A percentile compares a stretch with the other conserved stretches of the same genome.
Conservation (phyloP, 1,140 invertebrate genomes). For the Cepaea nemoralis region DNA sequence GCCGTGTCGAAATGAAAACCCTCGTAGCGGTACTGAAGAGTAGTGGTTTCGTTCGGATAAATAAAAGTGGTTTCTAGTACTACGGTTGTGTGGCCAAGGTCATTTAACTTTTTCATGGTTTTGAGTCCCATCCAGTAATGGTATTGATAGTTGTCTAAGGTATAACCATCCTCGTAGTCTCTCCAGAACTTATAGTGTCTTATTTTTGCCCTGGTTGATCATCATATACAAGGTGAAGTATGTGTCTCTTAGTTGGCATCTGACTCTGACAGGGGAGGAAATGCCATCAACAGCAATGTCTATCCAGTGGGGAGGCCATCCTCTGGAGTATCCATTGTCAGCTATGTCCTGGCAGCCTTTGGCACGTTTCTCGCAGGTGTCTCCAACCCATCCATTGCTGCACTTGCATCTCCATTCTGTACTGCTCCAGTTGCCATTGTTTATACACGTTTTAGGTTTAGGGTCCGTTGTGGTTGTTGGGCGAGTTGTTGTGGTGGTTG, state of each 20-base stretch:
- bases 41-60: not conserved
- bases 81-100: not conserved
- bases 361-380: not conserved
- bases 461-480: not conserved
- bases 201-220: not conserved
- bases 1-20: not conserved
- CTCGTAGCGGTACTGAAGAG: not conserved
- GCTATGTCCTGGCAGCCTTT: not conserved
- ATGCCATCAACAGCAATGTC: not conserved
- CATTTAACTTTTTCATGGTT: not conserved
- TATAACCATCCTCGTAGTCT: not conserved
- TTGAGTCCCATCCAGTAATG: slow-evolving; percentile 8
- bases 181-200: not conserved
- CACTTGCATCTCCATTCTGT: not conserved
- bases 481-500: not conserved
- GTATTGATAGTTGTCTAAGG: not conserved
- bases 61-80: not conserved
- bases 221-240: not conserved
- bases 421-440: not conserved
- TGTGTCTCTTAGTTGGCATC: not conserved
- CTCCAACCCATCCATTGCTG: not conserved
- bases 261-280: not conserved
- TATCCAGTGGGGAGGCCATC: not conserved
- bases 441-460: not conserved
- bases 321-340: not conserved